Evolutionary conservation across 2,888 invertebrate genomes (phyloP).

Genomic region (Tenthredo distinguenda): DNA sequence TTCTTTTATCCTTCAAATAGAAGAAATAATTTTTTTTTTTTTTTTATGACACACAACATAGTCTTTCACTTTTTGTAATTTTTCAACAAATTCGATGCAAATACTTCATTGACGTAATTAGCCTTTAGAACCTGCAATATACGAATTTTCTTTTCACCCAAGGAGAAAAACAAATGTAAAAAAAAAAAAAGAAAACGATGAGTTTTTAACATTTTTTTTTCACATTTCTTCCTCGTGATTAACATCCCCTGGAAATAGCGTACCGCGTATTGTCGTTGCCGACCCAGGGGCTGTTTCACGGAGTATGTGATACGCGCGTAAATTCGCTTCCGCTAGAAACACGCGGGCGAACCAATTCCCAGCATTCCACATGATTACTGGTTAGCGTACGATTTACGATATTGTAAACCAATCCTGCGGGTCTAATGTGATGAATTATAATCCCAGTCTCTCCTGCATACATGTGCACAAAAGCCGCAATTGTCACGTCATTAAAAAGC

Average conservation of each 20-base stretch:
- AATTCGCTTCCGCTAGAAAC: constrained; percentile 32
- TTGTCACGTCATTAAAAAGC: neutral
- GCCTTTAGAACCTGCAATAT: too few relatives aligned
- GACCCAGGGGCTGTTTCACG: neutral
- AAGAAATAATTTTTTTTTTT: neutral
- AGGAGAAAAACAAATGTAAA: neutral
- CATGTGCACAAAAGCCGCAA: constrained; percentile 51
- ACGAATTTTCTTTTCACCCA: neutral
- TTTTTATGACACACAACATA: neutral
- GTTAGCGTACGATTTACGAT: constrained; percentile 77
- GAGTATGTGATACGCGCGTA: constrained; percentile 21
- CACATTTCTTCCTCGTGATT: neutral
- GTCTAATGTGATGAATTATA: constrained; percentile 35
- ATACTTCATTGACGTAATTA: neutral
- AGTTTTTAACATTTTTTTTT: neutral
- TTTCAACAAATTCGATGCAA: neutral
- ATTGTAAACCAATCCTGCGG: constrained; percentile 75
- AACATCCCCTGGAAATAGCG: neutral
- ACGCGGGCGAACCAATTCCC: constrained; percentile 78
- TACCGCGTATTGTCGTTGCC: neutral
- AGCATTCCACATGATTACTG: constrained; percentile 75
- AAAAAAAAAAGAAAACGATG: neutral
- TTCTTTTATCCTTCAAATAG: neutral
- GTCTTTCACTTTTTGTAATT: neutral
- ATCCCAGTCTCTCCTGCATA: constrained; percentile 49